Evolutionary conservation across 2,113 vertebrate genomes (phyloP), one percentile per base, ranked within the genome.

Genomic region (Caranx melampygus): DNA sequence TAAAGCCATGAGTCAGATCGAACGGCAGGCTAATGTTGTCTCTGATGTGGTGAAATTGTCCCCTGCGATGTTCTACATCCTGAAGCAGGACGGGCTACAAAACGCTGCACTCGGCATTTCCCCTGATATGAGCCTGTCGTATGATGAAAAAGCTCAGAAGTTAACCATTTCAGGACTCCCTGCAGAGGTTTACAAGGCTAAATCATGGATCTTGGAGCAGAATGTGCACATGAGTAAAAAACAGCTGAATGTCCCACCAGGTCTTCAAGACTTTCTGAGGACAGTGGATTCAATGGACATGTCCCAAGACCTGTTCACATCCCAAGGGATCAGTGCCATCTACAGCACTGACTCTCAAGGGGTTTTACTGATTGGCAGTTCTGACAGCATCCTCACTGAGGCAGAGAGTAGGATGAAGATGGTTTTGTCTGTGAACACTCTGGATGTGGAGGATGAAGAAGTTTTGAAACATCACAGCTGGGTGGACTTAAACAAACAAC

Each of bases 271-370:
- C 5, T 98, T 96, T 80, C 89, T 99, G 13, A 88, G 18, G 37
- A 16, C 2, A 9, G 81, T 92, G 1, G 82, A 96, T 69, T 80
- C 72, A 9, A 83, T 88, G 75, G 88, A 91, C 45, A 49, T 94
- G 51, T 97, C 96, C 0, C 70, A 87, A 34, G 64, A 49, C 9
- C 74, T 98, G 51, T 97, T 99, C 54, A 82, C 84, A 18, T 92
- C 79, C 3, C 87, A 92, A 66, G 91, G 93, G 6, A 96, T 96
- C 55, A 87, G 90, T 79, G 94, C 95, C 7, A 10, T 92, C 62
- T 96, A 93, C 83, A 92, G 89, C 42, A 71, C 96, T 6, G 78
- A 94, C 0, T 67, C 0, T 35, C 63, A 63, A n/a, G 26, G 57
- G 6, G n/a, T 96, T 13, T 33, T 91, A 4, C 85, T 99, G 31